These are phyloP conservation scores for Buathra laborator DNA, from an alignment of 2,888 invertebrate species.

Conservation along the genomic window DNA sequence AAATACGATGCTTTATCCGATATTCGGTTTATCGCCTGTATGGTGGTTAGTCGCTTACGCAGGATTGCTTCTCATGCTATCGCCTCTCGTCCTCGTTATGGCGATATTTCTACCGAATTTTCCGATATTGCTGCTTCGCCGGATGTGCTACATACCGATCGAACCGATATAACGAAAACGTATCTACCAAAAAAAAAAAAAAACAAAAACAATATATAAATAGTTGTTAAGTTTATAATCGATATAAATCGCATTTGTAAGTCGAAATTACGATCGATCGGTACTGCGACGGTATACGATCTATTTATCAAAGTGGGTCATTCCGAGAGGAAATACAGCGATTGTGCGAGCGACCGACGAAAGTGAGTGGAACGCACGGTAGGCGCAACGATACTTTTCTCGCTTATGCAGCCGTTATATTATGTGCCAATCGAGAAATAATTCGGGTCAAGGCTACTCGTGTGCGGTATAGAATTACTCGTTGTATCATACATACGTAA, in stretches of 20 bases:
- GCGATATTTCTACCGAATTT: constrained; percentile 90
- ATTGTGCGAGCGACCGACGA: constrained; percentile 17
- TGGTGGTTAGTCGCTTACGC: constrained; percentile 89
- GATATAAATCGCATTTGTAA: background rate
- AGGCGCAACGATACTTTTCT: background rate
- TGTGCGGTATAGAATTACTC: constrained; percentile 36
- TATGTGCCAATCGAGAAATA: constrained; percentile 57
- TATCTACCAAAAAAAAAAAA: constrained; percentile 3
- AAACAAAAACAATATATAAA: background rate
- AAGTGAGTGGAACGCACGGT: constrained; percentile 36
- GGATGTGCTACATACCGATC: constrained; percentile 89
- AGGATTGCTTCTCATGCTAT: constrained; percentile 88
- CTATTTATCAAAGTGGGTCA: constrained; percentile 11
- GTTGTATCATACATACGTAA: constrained; percentile 19
- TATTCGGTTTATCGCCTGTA: constrained; percentile 84
- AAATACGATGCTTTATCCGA: constrained; percentile 77
- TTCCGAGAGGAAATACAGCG: background rate
- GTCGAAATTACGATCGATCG: background rate
- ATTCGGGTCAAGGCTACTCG: constrained; percentile 61
- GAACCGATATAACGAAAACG: constrained; percentile 86
- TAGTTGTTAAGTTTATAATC: background rate
- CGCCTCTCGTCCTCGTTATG: constrained; percentile 89
- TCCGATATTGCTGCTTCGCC: constrained; percentile 89
- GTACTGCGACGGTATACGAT: background rate
- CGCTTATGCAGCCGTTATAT: background rate